These are phyloP conservation scores for Eulemur coronatus DNA, from an alignment of 2,797 vertebrate species.

Conservation along the genomic window DNA sequence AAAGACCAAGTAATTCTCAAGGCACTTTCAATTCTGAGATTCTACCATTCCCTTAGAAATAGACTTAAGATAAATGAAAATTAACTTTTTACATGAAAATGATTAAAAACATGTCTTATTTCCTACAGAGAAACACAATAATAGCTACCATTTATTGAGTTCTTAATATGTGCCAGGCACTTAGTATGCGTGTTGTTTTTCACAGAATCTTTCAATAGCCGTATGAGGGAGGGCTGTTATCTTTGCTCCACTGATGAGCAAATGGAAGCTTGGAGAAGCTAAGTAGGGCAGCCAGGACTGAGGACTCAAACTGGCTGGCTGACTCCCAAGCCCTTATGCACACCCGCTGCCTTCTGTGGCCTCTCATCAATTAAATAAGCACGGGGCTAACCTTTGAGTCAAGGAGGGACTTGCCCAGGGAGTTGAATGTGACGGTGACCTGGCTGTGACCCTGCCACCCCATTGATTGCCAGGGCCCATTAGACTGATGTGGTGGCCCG, in stretches of 20 bases:
- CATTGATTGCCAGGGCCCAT: conserved; percentile 51
- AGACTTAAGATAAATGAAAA: background rate
- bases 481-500: background rate
- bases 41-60: conserved; percentile 18
- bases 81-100: background rate
- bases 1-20: background rate
- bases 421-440: conserved; percentile 38
- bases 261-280: conserved; percentile 13
- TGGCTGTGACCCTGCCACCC: conserved; percentile 43
- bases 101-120: background rate
- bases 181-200: background rate
- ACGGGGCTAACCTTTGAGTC: conserved; percentile 1
- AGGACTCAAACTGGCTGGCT: background rate
- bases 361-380: conserved; percentile 32
- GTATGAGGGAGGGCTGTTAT: background rate
- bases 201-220: background rate
- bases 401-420: background rate
- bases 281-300: background rate
- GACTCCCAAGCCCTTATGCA: background rate
- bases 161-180: background rate
- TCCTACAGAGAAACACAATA: background rate
- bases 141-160: background rate
- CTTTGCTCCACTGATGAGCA: background rate
- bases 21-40: background rate
- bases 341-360: background rate